Percentiles rank a stretch among this genome's conserved stretches.
Evolutionary conservation across 2,113 vertebrate species (phyloP).

Genomic region (Syrrhaptes paradoxus): DNA sequence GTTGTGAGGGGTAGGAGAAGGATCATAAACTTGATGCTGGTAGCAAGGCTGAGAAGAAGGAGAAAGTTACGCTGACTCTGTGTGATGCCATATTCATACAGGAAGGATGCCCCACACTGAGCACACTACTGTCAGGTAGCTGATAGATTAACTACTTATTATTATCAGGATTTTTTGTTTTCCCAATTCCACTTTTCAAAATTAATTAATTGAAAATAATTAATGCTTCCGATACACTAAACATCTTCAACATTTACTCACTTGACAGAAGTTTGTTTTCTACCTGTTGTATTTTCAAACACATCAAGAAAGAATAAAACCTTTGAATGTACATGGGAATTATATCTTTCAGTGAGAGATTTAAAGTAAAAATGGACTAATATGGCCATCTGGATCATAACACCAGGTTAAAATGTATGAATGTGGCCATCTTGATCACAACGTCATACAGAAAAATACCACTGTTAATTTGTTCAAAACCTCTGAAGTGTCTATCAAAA

Average conservation of each 20-base stretch:
- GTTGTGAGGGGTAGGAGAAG: neutral
- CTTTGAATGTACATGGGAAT: neutral
- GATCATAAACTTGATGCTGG: neutral
- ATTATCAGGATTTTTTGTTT: neutral
- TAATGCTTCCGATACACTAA: neutral
- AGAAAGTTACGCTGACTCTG: neutral
- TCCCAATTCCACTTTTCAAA: neutral
- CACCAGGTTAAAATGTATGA: neutral
- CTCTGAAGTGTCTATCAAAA: neutral
- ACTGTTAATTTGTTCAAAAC: neutral
- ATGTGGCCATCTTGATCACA: neutral
- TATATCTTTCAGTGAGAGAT: neutral
- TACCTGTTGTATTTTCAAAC: neutral
- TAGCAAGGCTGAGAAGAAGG: neutral
- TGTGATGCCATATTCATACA: neutral
- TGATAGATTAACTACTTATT: neutral
- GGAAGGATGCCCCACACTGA: neutral
- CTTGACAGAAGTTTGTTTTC: neutral
- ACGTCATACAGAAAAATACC: neutral
- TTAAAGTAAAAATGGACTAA: neutral
- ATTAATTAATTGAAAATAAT: neutral
- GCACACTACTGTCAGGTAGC: neutral
- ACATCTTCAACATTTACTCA: neutral
- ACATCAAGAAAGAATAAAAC: neutral
- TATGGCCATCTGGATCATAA: neutral